Evolutionary conservation across 2,113 vertebrate genomes (phyloP), one percentile per base, ranked within the genome.

Genomic region (Lichenostomus cassidix): DNA sequence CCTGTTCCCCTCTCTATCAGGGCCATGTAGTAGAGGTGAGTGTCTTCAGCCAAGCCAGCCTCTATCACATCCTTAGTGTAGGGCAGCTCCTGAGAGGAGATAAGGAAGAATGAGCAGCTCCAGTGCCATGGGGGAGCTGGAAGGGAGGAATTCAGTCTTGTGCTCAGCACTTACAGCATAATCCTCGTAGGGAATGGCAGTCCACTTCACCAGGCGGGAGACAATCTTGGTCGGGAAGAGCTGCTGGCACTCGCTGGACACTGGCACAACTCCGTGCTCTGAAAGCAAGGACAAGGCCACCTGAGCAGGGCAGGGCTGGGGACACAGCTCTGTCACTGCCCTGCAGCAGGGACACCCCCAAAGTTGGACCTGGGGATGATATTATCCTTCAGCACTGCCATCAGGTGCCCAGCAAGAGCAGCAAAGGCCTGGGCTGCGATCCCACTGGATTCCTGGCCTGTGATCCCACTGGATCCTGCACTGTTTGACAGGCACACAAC

Each of bases 161-260:
- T 1, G 25, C 63, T 27, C 2, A 5, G 69, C 7, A 15, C 98
- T 15, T 96, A 99, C 99, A 88, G 96, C 95, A 49, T 99, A 99
- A 46, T 99, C 99, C 42, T 99, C 98, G 3, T 98, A 97, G 47
- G 98, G 96, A 82, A 98, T 96, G 10, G 98, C 98, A 19, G 96
- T 95, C 99, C 99, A 99, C 93, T 98, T 99, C 58, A 98, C 98
- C 93, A 99, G 98, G 49, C 97, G 98, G 0, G 99, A 99, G 71
- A 99, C 97, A 3, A 99, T 98, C 97, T 99, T 99, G 89, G 99
- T 97, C 2, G 99, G 99, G 93, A 99, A 99, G 76, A 99, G 98
- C 68, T 98, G 97, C 97, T 99, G 99, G 97, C 99, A 99, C 91
- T 99, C 99, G 0, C 97, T 98, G 96, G 98, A 98, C 77, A 99